These are phyloP conservation scores for Eustalomyia histrio DNA, from an alignment of 2,888 invertebrate species.

Conservation along the genomic window DNA sequence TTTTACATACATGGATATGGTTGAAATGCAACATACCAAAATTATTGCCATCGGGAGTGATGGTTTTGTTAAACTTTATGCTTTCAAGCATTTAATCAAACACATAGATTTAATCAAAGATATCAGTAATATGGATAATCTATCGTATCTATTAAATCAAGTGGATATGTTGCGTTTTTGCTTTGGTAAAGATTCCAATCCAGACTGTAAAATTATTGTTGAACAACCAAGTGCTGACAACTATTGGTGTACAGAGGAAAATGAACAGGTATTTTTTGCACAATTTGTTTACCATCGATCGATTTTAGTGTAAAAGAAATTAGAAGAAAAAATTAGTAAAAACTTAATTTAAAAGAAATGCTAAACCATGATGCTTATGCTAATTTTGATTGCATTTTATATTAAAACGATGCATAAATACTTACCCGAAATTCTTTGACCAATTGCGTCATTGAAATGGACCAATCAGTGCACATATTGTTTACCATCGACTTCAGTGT, in stretches of 20 bases:
- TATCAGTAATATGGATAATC: slow-evolving; percentile 27
- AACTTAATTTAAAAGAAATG: no score
- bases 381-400: no score
- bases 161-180: slow-evolving; percentile 31
- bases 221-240: slow-evolving; percentile 19
- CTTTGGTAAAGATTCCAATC: slow-evolving; percentile 18
- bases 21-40: slow-evolving; percentile 64
- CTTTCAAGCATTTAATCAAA: slow-evolving; percentile 56
- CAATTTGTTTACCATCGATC: slow-evolving; percentile 1
- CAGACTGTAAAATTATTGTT: slow-evolving; percentile 36
- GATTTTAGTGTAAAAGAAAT: not conserved
- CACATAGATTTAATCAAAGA: slow-evolving; percentile 51
- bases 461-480: slow-evolving; percentile 43
- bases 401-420: no score
- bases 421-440: no score
- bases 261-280: slow-evolving; percentile 38
- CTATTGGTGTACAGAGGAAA: slow-evolving; percentile 8
- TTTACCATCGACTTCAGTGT: not conserved
- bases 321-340: not conserved
- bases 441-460: no score
- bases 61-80: slow-evolving; percentile 61
- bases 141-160: slow-evolving; percentile 27
- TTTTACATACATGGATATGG: slow-evolving; percentile 68
- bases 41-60: slow-evolving; percentile 62
- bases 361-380: no score